phyloP scores from a whole-genome alignment of 2,888 invertebrate genomes.

The Apotomis betuletana region DNA sequence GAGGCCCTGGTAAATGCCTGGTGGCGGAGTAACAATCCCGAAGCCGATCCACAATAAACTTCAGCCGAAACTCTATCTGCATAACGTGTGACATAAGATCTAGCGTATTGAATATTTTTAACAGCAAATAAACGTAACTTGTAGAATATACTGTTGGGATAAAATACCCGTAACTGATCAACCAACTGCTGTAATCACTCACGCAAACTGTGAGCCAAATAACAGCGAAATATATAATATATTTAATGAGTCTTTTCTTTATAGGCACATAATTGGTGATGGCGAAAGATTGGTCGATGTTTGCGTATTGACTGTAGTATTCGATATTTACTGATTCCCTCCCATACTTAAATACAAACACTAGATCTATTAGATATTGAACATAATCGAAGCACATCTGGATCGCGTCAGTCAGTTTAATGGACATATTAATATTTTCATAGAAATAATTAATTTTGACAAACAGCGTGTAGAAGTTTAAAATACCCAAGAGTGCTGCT shows the following conservation, averaged over 20 bases:
- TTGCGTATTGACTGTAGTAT: slow-evolving; percentile 63
- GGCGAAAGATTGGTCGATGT: slow-evolving; percentile 61
- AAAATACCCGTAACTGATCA: slow-evolving; percentile 53
- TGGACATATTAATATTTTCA: slow-evolving; percentile 51
- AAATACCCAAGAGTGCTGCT: slow-evolving; percentile 49
- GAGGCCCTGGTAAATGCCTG: slow-evolving; percentile 11
- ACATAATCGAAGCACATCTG: slow-evolving; percentile 63
- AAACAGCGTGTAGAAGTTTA: slow-evolving; percentile 55
- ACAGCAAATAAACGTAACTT: slow-evolving; percentile 62
- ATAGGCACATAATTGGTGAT: slow-evolving; percentile 51
- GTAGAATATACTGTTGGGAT: slow-evolving; percentile 54
- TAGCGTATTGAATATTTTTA: slow-evolving; percentile 66
- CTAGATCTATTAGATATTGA: slow-evolving; percentile 66
- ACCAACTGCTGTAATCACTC: slow-evolving; percentile 63
- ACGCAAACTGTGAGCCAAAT: slow-evolving; percentile 57
- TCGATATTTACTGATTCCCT: slow-evolving; percentile 52
- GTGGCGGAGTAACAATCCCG: slow-evolving; percentile 51
- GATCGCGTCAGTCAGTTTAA: slow-evolving; percentile 61
- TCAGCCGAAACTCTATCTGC: slow-evolving; percentile 62
- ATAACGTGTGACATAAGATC: slow-evolving; percentile 65
- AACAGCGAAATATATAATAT: slow-evolving; percentile 51
- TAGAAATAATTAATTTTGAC: slow-evolving; percentile 58
- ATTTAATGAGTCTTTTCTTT: slow-evolving; percentile 52
- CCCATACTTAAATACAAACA: slow-evolving; percentile 63
- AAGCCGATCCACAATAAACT: slow-evolving; percentile 56